Conservation (phyloP, 2,113 vertebrate genomes). For the Syrmaticus mikado region DNA sequence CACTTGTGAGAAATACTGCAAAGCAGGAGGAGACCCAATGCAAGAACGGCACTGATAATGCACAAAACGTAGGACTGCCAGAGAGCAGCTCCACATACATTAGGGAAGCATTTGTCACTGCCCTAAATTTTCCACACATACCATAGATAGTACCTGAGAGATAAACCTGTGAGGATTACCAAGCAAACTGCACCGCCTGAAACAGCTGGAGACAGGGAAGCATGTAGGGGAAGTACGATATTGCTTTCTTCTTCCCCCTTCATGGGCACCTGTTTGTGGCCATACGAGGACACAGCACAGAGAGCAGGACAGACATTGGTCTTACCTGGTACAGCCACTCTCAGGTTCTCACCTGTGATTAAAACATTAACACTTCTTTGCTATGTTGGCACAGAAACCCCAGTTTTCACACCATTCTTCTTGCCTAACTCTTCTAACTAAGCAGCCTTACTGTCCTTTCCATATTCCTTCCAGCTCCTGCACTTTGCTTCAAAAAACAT, state of each 20-base stretch:
- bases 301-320: background rate
- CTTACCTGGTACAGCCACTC: background rate
- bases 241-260: background rate
- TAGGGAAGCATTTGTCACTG: background rate
- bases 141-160: background rate
- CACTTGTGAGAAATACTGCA: background rate
- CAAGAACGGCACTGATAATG: background rate
- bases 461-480: background rate
- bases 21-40: background rate
- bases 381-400: background rate
- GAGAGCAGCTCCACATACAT: background rate
- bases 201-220: background rate
- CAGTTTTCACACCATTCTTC: background rate
- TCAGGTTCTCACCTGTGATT: background rate
- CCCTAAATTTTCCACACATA: background rate
- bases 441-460: background rate
- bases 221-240: accelerated
- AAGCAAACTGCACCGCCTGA: background rate
- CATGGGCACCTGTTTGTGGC: background rate
- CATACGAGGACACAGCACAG: background rate
- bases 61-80: background rate
- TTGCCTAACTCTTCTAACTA: too few relatives aligned
- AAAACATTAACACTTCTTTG: background rate
- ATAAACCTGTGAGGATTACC: background rate
- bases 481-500: background rate